Evolutionary conservation across 2,888 invertebrate species (phyloP).

Genomic region (Stegophylla sp.): DNA sequence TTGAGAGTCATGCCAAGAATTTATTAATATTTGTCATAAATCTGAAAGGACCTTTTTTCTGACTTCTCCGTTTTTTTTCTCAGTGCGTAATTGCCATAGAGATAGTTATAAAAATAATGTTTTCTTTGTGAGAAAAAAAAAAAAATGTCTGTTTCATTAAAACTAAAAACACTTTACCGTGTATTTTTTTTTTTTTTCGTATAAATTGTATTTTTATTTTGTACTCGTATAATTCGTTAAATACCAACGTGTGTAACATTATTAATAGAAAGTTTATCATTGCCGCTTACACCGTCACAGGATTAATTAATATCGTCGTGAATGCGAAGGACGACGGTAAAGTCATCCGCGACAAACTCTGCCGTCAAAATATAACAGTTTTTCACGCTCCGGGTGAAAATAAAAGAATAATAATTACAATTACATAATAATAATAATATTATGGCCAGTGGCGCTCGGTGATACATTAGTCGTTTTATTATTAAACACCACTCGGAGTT

Average conservation of each 20-base stretch:
- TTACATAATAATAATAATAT: too few relatives aligned
- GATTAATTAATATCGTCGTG: neutral
- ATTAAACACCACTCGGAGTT: too few relatives aligned
- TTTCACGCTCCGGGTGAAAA: neutral
- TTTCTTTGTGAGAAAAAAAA: constrained; percentile 7
- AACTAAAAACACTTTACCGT: neutral
- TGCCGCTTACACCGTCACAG: too few relatives aligned
- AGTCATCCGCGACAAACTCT: too few relatives aligned
- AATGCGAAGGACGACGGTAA: neutral
- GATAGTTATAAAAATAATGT: constrained; percentile 30
- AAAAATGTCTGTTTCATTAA: constrained; percentile 24
- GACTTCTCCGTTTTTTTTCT: neutral
- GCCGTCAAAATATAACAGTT: neutral
- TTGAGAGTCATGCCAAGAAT: constrained; percentile 50
- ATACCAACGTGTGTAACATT: neutral
- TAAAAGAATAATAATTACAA: too few relatives aligned
- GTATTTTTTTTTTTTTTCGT: neutral
- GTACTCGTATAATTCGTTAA: neutral
- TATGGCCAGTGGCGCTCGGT: too few relatives aligned
- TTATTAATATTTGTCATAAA: constrained; percentile 36
- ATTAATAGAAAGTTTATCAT: neutral
- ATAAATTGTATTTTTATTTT: neutral
- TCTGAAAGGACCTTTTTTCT: neutral
- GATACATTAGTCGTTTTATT: too few relatives aligned
- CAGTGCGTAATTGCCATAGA: neutral